Base-by-base conservation (phyloP, 2,888 invertebrate genomes). In the Tridacna crocea region DNA sequence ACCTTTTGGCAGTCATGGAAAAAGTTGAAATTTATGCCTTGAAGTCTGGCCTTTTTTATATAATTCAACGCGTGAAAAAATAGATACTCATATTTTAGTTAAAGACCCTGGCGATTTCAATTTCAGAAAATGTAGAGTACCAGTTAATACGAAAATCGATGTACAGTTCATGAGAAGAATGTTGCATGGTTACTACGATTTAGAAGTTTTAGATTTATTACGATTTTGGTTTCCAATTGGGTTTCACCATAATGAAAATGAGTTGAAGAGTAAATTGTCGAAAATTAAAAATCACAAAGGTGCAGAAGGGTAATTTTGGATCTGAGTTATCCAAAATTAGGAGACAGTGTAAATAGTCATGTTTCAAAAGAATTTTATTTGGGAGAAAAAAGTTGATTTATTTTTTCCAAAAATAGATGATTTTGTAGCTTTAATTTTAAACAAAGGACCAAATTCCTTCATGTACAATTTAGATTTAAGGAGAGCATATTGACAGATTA, bases 191-290 rank as follows among this genome's bases (percentile, higher is more conserved):
- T 76, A 76, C 22, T 51, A 17, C 2, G 68, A 76, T 68, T 12
- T 26, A 8, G 10, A 51, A 27, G 65, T 68, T 51, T 68, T 22
- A 51, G 76, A 76, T 51, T 68, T 76, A 3, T 36, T 76, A 27
- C 48, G 46, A 66, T 76, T 47, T 76, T 55, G 76, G 3, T 76
- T 76, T 24, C 68, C 76, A 36, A 24, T 76, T 17, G 68, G 76
- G 12, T 66, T 36, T 27, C 46, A 15, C n/a, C n/a, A n/a, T n/a
- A n/a, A n/a, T n/a, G n/a, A n/a, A n/a, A n/a, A n/a, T n/a, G n/a
- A n/a, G n/a, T 26, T 13, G 2, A 12, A 6, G 66, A 27, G 19
- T 1, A 27, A 36, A 66, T 26, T 11, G 11, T 19, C 6, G 19
- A 4, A 11, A 27, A 13, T 36, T 36, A 66, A 36, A 66, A 66